phyloP scores from a whole-genome alignment of 2,888 invertebrate species.

The Arctia plantaginis region DNA sequence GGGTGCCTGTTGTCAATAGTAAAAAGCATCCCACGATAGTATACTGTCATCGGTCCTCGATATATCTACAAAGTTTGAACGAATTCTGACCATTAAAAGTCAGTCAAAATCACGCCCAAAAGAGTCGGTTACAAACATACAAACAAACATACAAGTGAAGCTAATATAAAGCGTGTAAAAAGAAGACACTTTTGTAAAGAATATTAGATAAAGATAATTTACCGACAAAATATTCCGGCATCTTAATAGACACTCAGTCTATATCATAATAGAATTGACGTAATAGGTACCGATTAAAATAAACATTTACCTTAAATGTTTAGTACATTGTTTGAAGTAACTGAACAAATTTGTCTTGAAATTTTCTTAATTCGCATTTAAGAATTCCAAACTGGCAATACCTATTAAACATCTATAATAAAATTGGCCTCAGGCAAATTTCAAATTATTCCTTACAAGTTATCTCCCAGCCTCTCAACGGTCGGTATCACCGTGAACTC shows the following conservation, averaged over 20 bases:
- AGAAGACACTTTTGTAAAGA: not conserved
- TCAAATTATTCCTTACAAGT: constrained; percentile 52
- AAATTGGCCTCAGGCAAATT: constrained; percentile 51
- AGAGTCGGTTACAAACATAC: too few species aligned
- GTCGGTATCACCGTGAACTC: constrained; percentile 36
- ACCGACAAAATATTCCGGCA: not conserved
- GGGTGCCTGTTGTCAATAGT: too few species aligned
- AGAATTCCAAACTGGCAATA: constrained; percentile 48
- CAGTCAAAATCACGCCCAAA: too few species aligned
- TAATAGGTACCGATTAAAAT: not conserved
- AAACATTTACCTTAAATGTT: constrained; percentile 33
- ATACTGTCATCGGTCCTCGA: too few species aligned
- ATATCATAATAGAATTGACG: not conserved
- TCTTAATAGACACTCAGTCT: not conserved
- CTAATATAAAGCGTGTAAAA: too few species aligned
- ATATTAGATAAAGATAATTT: not conserved
- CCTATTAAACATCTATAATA: constrained; percentile 49
- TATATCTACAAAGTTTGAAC: too few species aligned
- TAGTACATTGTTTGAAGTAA: constrained; percentile 30
- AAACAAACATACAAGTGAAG: too few species aligned
- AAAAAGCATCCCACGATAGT: too few species aligned
- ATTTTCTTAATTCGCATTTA: constrained; percentile 45
- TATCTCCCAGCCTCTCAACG: constrained; percentile 35
- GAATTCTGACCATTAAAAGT: too few species aligned
- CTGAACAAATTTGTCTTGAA: constrained; percentile 26